Base-by-base conservation (phyloP, 2,113 vertebrate genomes). In the Petrocephalus zakoni region DNA sequence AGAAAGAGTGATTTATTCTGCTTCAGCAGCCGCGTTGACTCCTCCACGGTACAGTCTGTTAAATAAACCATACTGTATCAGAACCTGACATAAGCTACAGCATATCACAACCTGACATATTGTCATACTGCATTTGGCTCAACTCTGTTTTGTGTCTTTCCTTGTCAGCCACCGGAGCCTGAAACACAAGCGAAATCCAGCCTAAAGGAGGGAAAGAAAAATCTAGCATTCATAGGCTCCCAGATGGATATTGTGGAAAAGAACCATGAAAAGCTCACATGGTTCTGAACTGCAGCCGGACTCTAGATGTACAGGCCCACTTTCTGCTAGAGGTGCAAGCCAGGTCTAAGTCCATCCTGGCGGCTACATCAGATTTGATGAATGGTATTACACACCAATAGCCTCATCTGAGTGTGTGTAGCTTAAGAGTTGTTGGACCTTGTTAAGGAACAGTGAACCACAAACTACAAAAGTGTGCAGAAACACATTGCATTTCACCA, bases 1-100 rank as follows among this genome's bases (percentile, higher is more conserved):
- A 91, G 5, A 83, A 95, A 42, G 89, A 92, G 46, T 2, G 94
- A 96, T 90, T 87, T 96, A 8, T n/a, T 94, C 47, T 95, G 94
- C 91, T 95, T 93, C 89, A 68, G 29, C 17, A 91, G 89, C 49
- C 89, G 64, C 25, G 88, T 22, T 22, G 90, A 92, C 56, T 90
- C 92, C 13, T 85, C 85, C 81, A 34, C 94, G 94, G 96, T 96
- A 91, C 49, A 89, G 92, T 46, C 53, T 88, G 7, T 88, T 21
- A 89, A 13, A 61, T 8, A 58, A 51, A 10, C 34, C 61, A 82
- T 11, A 49, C n/a, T n/a, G n/a, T n/a, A 42, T 42, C 42, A 42
- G 42, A 42, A 42, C 42, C 42, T 42, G 42, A 42, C 42, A 42
- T 42, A 42, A 42, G 42, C 42, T 42, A 42, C 42, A 42, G 42